Evolutionary conservation across 2,888 invertebrate species (phyloP), one percentile per base, ranked within the genome.

Genomic region (Callinectes sapidus): DNA sequence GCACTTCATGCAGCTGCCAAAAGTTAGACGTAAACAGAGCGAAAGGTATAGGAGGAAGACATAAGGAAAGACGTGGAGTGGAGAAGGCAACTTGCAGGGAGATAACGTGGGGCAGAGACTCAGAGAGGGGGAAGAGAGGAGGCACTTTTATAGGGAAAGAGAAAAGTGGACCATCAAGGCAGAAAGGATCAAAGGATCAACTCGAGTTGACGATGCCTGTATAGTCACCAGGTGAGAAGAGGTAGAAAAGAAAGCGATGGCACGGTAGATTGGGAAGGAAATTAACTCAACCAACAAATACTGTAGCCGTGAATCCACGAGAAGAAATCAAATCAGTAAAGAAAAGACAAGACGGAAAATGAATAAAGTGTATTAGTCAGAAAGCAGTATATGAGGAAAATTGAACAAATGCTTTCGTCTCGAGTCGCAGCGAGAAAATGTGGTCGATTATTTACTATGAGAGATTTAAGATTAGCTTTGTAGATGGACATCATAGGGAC

Each of bases 371-470:
- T 18, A 23, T 71, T 28, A 48, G 54, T n/a, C 10, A 48, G n/a
- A 87, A 87, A 32, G 54, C 54, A n/a, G 48, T 39, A n/a, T 48
- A 48, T 54, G 32, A 81, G 35, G 2, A 81, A 81, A 81, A 8
- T 28, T 81, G 81, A 81, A 81, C 35, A 81, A 81, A 35, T 81
- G 81, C 81, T 81, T 81, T 81, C 81, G 81, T 81, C 81, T 81
- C 81, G 32, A 81, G 81, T 81, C 35, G 35, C 81, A 35, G n/a
- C 18, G 81, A 35, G 35, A 81, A 35, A 35, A 18, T 35, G 81
- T 81, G 71, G 71, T 28, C 28, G 10, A 28, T 71, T 71, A 71
- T 71, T 71, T 71, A 71, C 28, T 28, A n/a, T 28, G 71, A 71
- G 28, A 6, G 71, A 28, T 23, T 28, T 10, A 28, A 71, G 71